Conservation (phyloP, 2,797 vertebrate species). For the Neosilurus hyrtlii region DNA sequence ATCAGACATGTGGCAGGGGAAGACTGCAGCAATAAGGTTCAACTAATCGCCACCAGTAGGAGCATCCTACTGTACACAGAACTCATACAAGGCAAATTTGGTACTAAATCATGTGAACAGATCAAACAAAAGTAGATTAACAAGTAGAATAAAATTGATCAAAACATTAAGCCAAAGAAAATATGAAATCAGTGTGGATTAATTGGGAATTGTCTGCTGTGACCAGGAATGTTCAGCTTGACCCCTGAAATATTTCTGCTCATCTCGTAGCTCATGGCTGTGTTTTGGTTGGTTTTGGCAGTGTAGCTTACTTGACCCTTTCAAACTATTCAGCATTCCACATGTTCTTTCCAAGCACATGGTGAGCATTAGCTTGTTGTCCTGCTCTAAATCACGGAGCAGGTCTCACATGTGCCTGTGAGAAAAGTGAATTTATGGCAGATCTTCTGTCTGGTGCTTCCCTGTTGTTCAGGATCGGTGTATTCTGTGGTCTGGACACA, state of each 20-base stretch:
- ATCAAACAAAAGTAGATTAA: neutral
- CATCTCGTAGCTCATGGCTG: neutral
- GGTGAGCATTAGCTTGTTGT: neutral
- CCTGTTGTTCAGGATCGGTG: slow-evolving; percentile 11
- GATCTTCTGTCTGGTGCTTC: neutral
- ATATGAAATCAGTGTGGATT: neutral
- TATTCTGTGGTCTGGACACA: neutral
- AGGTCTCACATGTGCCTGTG: neutral
- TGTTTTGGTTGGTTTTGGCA: neutral
- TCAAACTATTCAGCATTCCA: neutral
- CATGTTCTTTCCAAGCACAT: slow-evolving; percentile 11
- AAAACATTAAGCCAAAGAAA: neutral
- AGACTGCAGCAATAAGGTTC: too few relatives aligned
- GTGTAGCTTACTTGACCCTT: neutral
- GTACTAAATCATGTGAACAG: neutral
- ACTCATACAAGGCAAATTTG: neutral
- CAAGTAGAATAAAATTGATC: neutral
- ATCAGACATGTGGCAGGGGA: neutral
- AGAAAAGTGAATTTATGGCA: slow-evolving; percentile 22
- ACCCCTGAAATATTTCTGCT: neutral
- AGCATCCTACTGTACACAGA: neutral
- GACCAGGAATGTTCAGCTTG: neutral
- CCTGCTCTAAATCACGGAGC: slow-evolving; percentile 37
- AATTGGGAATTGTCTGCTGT: neutral
- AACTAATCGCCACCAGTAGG: neutral